phyloP scores from a whole-genome alignment of 2,888 invertebrate species.

The Aromia moschata region DNA sequence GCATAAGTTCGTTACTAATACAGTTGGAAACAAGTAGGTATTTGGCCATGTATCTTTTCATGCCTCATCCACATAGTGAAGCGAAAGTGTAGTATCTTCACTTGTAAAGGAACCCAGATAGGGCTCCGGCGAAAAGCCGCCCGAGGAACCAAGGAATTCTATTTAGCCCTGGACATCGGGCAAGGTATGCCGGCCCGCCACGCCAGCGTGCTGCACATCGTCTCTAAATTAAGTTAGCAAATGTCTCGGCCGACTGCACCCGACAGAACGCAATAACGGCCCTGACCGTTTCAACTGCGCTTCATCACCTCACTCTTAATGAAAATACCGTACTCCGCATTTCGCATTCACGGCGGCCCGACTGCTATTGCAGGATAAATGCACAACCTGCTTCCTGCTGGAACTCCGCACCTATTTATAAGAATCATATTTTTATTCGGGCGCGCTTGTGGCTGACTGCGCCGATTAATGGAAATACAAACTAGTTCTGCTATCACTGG shows the following conservation, averaged over 20 bases:
- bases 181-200: conserved; percentile 46
- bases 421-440: conserved; percentile 8
- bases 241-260: conserved; percentile 57
- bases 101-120: too few species aligned
- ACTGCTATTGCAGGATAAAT: conserved; percentile 28
- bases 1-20: too few species aligned
- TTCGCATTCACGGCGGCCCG: conserved; percentile 49
- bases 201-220: conserved; percentile 39
- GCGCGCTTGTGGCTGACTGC: too few species aligned
- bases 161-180: conserved; percentile 41
- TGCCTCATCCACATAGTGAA: too few species aligned
- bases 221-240: conserved; percentile 61
- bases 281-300: conserved; percentile 53
- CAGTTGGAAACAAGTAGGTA: too few species aligned
- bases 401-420: conserved; percentile 17
- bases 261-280: conserved; percentile 57
- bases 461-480: too few species aligned
- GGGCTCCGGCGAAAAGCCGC: neutral
- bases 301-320: conserved; percentile 61
- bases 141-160: conserved; percentile 39
- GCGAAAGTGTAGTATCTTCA: too few species aligned
- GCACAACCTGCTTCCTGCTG: conserved; percentile 25
- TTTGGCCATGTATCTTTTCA: too few species aligned
- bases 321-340: conserved; percentile 58
- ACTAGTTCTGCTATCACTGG: too few species aligned